Evolutionary conservation across 2,113 vertebrate genomes (phyloP).

Genomic region (Passer domesticus): DNA sequence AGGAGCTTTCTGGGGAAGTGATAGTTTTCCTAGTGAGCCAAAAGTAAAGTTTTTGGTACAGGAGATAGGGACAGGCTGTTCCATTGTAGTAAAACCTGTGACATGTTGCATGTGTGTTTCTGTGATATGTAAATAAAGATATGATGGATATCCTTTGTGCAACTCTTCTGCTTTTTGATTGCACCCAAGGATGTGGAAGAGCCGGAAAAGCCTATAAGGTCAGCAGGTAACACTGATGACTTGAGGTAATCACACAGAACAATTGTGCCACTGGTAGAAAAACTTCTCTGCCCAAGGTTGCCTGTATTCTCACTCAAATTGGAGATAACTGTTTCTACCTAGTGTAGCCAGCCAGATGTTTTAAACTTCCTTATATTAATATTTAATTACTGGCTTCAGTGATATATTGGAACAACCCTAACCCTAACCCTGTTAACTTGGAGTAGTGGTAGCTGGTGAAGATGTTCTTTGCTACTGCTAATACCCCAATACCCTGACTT

Average conservation of each 20-base stretch:
- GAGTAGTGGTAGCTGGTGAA: background rate
- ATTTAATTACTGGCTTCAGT: background rate
- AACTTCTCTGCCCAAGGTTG: background rate
- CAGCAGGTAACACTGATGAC: background rate
- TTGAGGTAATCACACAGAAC: background rate
- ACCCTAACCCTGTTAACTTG: background rate
- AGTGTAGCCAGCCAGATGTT: background rate
- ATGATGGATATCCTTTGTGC: constrained; percentile 21
- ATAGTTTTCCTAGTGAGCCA: constrained; percentile 45
- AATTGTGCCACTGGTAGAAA: background rate
- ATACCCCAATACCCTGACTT: background rate
- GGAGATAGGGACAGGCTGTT: background rate
- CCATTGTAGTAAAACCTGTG: constrained; percentile 30
- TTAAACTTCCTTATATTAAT: background rate
- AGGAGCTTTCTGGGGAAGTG: constrained; percentile 38
- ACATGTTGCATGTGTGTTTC: constrained; percentile 66
- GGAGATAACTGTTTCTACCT: background rate
- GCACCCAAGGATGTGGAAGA: background rate
- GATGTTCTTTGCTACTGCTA: background rate
- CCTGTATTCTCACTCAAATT: background rate
- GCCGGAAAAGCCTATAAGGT: background rate
- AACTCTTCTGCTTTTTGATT: background rate
- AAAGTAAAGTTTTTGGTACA: background rate
- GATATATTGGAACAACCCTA: background rate
- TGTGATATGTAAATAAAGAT: constrained; percentile 75